Evolutionary conservation across 2,888 invertebrate genomes (phyloP).

Genomic region (Dysmachus trigonus): DNA sequence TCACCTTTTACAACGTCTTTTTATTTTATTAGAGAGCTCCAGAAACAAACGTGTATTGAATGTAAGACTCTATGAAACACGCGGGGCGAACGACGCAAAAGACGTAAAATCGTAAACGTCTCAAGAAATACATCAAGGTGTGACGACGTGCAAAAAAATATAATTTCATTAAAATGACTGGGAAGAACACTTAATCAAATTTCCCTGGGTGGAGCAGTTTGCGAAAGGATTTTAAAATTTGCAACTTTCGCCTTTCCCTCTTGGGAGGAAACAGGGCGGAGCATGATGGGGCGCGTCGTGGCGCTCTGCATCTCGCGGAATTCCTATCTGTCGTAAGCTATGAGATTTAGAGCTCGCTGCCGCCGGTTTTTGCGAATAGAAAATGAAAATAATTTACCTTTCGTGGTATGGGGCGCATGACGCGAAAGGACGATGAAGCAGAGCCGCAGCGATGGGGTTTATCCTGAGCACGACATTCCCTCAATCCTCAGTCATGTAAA

Average conservation of each 20-base stretch:
- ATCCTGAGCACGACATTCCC: neutral
- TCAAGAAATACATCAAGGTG: neutral
- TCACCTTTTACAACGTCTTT: neutral
- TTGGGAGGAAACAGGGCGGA: neutral
- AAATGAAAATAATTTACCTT: neutral
- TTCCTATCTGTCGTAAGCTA: neutral
- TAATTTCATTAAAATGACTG: neutral
- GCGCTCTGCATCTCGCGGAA: neutral
- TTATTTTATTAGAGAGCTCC: neutral
- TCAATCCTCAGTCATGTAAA: neutral
- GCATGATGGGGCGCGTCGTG: too few relatives aligned
- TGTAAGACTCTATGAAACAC: neutral
- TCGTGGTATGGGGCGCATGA: neutral
- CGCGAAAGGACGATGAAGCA: neutral
- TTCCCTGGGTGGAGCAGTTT: neutral
- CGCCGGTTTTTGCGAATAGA: neutral
- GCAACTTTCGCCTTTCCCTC: neutral
- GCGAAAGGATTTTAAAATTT: neutral
- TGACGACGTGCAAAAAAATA: neutral
- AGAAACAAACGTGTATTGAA: neutral
- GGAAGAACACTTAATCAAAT: neutral
- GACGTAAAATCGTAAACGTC: neutral
- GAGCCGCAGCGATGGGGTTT: neutral
- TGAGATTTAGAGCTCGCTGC: neutral
- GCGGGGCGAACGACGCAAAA: too few relatives aligned